phyloP scores from a whole-genome alignment of 2,113 vertebrate genomes.

The Probosciger aterrimus region DNA sequence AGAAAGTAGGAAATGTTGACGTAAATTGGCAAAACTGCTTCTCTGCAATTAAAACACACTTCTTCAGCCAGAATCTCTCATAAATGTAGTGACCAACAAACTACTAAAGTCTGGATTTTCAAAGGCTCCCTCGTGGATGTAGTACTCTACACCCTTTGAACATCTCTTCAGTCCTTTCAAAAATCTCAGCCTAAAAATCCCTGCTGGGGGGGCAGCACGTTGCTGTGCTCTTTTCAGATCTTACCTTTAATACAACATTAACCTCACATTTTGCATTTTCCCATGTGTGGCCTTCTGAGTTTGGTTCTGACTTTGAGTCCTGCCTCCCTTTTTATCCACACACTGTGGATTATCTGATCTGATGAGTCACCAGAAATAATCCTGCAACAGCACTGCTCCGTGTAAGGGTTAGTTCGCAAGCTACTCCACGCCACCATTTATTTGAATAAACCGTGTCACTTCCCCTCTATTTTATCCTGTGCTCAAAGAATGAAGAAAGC shows the following conservation, averaged over 20 bases:
- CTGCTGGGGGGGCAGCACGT: neutral
- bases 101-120: neutral
- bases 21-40: neutral
- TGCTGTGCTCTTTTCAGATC: neutral
- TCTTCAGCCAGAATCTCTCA: neutral
- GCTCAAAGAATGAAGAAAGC: neutral
- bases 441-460: neutral
- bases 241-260: constrained; percentile 17
- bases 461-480: neutral
- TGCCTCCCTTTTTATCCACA: neutral
- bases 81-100: neutral
- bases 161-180: neutral
- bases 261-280: neutral
- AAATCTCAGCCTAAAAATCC: constrained; percentile 34
- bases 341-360: neutral
- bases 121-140: neutral
- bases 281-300: neutral
- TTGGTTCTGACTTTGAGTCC: neutral
- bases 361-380: constrained; percentile 26
- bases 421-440: neutral
- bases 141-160: constrained; percentile 27
- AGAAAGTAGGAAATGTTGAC: constrained; percentile 17
- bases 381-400: neutral
- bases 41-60: neutral
- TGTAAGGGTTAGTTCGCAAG: neutral